A percentile compares a stretch with the other conserved stretches of the same genome.
Evolutionary conservation across 2,113 vertebrate genomes (phyloP).

Genomic region (Dasypus novemcinctus): DNA sequence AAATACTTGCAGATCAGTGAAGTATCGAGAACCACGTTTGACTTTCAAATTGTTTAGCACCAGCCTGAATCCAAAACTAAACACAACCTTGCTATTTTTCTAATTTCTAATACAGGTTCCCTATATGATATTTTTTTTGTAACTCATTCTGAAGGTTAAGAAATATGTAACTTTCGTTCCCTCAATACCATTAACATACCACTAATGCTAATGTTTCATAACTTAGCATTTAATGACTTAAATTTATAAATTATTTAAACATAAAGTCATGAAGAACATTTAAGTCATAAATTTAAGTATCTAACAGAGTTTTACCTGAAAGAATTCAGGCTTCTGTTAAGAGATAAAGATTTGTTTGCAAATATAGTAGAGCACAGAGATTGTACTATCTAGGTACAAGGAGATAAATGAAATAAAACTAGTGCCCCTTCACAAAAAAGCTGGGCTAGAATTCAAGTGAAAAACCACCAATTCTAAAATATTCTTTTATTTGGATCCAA

Average conservation of each 20-base stretch:
- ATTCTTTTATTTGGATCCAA: neutral
- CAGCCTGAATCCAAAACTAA: conserved; percentile 38
- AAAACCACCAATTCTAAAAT: neutral
- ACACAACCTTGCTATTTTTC: neutral
- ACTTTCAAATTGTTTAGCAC: conserved; percentile 34
- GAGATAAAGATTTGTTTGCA: neutral
- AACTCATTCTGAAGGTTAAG: neutral
- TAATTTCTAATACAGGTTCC: neutral
- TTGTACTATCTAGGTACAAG: neutral
- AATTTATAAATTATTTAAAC: neutral
- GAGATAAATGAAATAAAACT: neutral
- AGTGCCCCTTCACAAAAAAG: neutral
- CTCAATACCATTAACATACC: neutral
- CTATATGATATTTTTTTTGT: neutral
- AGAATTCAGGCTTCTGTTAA: neutral
- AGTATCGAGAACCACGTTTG: conserved; percentile 34
- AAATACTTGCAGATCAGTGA: conserved; percentile 42
- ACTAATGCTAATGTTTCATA: neutral
- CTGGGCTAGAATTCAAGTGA: neutral
- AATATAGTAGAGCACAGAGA: neutral
- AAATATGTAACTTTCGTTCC: neutral
- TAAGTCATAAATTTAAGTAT: neutral
- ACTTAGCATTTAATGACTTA: neutral
- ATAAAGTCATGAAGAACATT: neutral
- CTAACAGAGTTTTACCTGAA: neutral